phyloP scores from a whole-genome alignment of 2,113 vertebrate species.

The Procavia capensis region DNA sequence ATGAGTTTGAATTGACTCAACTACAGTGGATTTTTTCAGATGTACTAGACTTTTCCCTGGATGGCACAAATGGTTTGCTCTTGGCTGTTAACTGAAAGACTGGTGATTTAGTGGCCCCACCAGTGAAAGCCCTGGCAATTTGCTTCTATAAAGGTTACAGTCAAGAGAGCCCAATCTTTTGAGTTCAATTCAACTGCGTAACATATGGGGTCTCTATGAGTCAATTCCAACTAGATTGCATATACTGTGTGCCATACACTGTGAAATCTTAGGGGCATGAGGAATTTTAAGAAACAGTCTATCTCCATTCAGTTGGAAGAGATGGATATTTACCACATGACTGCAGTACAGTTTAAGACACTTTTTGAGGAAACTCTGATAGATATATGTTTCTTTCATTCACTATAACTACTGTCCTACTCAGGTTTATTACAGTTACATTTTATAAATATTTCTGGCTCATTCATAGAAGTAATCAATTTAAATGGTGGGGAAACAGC shows the following conservation, averaged over 20 bases:
- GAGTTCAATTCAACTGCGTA: no score
- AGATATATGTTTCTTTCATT: conserved; percentile 40
- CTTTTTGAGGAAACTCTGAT: background rate
- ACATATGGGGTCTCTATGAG: no score
- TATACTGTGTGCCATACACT: background rate
- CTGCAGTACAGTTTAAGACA: background rate
- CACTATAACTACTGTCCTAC: background rate
- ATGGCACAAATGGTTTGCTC: no score
- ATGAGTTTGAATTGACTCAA: background rate
- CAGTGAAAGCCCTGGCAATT: no score
- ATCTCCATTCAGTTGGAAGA: background rate
- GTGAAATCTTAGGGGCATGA: background rate
- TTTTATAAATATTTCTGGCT: background rate
- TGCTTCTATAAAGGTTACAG: no score
- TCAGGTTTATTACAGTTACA: conserved; percentile 38
- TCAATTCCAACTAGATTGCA: no score
- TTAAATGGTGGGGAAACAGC: conserved; percentile 1
- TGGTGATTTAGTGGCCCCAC: no score
- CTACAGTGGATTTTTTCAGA: background rate
- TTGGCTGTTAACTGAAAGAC: no score
- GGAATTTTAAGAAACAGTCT: background rate
- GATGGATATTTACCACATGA: conserved; percentile 9
- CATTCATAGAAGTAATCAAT: background rate
- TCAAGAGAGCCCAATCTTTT: no score
- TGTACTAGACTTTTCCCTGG: no score